A percentile compares a stretch with the other conserved stretches of the same genome.
phyloP scores from a whole-genome alignment of 2,888 invertebrate genomes.

The Trilocha varians region DNA sequence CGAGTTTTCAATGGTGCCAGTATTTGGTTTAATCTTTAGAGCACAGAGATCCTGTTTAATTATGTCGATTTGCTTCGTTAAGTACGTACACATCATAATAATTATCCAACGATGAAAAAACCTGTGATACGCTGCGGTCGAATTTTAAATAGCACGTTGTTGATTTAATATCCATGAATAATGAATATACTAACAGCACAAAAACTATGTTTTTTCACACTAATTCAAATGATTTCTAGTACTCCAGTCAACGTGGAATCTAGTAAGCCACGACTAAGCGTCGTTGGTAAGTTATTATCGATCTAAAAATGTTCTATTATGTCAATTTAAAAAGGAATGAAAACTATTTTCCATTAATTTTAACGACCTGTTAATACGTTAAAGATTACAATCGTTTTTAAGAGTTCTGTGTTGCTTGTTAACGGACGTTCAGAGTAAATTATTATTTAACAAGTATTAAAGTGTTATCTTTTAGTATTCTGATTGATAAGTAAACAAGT shows the following conservation, averaged over 20 bases:
- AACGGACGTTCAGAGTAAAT: neutral
- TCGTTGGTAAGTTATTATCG: neutral
- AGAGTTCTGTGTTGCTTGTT: neutral
- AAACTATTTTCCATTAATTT: neutral
- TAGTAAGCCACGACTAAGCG: neutral
- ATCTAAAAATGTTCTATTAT: neutral
- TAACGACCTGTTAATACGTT: neutral
- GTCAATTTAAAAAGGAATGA: neutral
- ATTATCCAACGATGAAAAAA: neutral
- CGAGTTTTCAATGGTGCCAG: no score
- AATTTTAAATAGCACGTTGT: no score
- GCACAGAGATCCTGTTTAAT: neutral
- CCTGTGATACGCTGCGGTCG: neutral
- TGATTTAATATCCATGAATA: no score
- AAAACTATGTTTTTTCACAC: no score
- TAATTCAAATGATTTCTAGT: no score
- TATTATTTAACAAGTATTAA: neutral
- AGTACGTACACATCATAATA: no score
- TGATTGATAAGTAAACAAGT: no score
- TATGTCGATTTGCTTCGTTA: no score
- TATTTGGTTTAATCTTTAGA: no score
- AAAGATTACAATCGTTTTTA: neutral
- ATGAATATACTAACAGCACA: no score
- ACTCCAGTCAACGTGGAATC: neutral
- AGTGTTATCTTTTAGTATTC: no score